Evolutionary conservation across 2,797 vertebrate genomes (phyloP).

Genomic region (Loriculus beryllinus): DNA sequence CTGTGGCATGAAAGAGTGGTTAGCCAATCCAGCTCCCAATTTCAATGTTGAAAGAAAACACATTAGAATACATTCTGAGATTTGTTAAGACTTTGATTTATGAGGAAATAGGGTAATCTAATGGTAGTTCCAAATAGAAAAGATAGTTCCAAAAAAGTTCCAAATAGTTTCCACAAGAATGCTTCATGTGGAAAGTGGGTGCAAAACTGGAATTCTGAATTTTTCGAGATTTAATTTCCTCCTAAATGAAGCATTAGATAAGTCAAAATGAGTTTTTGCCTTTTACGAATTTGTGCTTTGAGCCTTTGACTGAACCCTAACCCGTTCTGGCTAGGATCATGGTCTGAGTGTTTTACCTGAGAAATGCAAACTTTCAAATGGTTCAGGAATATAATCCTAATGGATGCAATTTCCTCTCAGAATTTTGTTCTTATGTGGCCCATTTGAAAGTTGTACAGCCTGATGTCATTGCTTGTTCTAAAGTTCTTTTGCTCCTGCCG

Average conservation of each 20-base stretch:
- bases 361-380: background rate
- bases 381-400: background rate
- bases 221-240: background rate
- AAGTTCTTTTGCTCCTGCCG: background rate
- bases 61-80: background rate
- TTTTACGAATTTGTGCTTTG: background rate
- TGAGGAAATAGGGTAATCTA: background rate
- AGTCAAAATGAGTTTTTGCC: background rate
- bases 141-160: background rate
- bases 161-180: background rate
- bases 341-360: background rate
- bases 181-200: background rate
- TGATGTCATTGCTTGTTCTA: background rate
- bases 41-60: background rate
- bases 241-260: background rate
- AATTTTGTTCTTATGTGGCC: background rate
- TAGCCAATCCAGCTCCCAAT: background rate
- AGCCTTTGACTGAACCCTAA: background rate
- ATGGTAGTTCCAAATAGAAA: background rate
- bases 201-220: background rate
- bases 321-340: background rate
- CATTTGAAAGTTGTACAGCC: background rate
- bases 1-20: background rate
- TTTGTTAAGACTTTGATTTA: background rate
- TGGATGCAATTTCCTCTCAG: background rate